phyloP scores from a whole-genome alignment of 2,888 invertebrate species.

The Phyllotreta cruciferae region DNA sequence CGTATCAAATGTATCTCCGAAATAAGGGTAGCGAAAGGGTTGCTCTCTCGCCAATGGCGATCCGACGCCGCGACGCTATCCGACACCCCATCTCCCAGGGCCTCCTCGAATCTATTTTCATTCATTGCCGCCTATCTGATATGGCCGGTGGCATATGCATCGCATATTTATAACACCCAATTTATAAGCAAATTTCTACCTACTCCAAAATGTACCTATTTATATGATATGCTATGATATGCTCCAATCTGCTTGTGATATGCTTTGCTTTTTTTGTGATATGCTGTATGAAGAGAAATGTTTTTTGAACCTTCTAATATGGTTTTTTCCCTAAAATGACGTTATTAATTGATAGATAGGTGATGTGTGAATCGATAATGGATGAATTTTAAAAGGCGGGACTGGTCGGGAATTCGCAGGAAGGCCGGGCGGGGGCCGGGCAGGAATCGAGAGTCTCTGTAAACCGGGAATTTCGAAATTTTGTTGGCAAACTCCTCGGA shows the following conservation, averaged over 20 bases:
- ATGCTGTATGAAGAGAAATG: too few species aligned
- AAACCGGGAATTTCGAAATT: constrained; percentile 42
- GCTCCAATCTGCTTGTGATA: too few species aligned
- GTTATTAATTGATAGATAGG: too few species aligned
- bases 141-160: background rate
- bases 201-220: too few species aligned
- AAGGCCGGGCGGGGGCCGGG: constrained; percentile 14
- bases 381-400: too few species aligned
- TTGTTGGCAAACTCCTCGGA: constrained; percentile 43
- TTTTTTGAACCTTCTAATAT: too few species aligned
- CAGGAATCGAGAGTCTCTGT: constrained; percentile 23
- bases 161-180: too few species aligned
- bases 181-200: too few species aligned
- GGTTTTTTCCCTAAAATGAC: too few species aligned
- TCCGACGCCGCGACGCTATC: constrained; percentile 58
- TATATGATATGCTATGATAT: too few species aligned
- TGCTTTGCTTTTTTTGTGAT: too few species aligned
- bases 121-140: constrained; percentile 31
- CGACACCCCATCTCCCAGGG: constrained; percentile 50
- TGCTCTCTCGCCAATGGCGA: constrained; percentile 56
- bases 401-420: constrained; percentile 5
- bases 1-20: constrained; percentile 56
- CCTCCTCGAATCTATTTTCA: constrained; percentile 38
- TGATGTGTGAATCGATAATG: too few species aligned
- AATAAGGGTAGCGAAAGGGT: constrained; percentile 46